Conservation (phyloP, 2,113 vertebrate genomes). For the Salvelinus fontinalis region DNA sequence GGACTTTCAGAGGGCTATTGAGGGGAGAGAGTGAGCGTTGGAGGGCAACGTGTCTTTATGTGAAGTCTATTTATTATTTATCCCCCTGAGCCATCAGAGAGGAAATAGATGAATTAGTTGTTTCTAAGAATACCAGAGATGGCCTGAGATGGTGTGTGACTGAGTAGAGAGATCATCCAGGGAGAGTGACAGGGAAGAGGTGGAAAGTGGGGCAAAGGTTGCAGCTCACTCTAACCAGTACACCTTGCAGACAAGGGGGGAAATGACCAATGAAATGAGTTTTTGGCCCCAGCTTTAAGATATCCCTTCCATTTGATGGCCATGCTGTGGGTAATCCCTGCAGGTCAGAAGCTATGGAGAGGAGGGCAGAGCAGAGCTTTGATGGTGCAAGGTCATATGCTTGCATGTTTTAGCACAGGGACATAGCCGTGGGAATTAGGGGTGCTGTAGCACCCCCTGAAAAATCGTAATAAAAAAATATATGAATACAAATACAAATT, state of each 20-base stretch:
- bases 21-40: not conserved
- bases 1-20: slow-evolving; percentile 2
- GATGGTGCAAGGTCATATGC: slow-evolving; percentile 41
- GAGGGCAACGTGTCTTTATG: not conserved
- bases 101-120: not conserved
- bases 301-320: slow-evolving; percentile 53
- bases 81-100: not conserved
- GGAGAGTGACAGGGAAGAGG: slow-evolving; percentile 18
- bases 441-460: too few species aligned
- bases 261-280: slow-evolving; percentile 43
- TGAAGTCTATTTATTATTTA: not conserved
- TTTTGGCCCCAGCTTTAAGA: slow-evolving; percentile 7
- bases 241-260: slow-evolving; percentile 39
- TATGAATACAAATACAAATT: too few species aligned
- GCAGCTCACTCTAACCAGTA: slow-evolving; percentile 21
- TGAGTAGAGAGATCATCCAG: slow-evolving; percentile 4
- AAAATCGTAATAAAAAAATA: too few species aligned
- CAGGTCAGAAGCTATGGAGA: slow-evolving; percentile 28
- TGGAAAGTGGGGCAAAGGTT: not conserved
- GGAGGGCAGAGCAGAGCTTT: slow-evolving; percentile 16
- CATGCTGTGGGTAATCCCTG: slow-evolving; percentile 37
- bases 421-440: too few species aligned
- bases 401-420: slow-evolving; percentile 17
- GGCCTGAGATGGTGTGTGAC: not conserved
- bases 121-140: slow-evolving; percentile 1